Base-by-base conservation (phyloP, 2,888 invertebrate genomes). In the Thymelicus acteon region DNA sequence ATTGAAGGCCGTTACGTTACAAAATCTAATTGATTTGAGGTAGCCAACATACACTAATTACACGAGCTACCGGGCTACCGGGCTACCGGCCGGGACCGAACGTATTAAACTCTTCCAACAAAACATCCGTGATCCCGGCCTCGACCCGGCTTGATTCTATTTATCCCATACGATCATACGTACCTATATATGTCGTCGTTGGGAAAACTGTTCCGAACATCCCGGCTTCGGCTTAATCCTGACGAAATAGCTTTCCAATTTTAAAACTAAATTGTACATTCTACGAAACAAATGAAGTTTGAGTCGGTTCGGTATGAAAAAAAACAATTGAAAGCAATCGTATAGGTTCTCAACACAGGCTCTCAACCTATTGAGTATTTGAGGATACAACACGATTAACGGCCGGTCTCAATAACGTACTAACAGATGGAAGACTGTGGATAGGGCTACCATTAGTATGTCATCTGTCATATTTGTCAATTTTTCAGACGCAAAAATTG, bases 81-180 rank as follows among this genome's bases (percentile, higher is more conserved):
- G 7, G 47, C 47, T 10, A 13, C 37, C 63, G 40, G 49, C 52
- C 70, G 40, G 64, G 70, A 31, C 58, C 78, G 76, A 81, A 80
- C 82, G 79, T 84, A 86, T 88, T 88, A 86, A 87, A 85, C 79
- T 84, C 78, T 82, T 81, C 82, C 80, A 83, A 80, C 80, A 82
- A 80, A 84, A 85, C 82, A 83, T 80, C 71, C 15, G 15, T 52
- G 49, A 52, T 52, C 49, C 77, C 78, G 5, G 31, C 31, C 31
- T 3, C 31, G 3, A 78, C 69, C 76, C 80, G 73, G 67, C 67
- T 67, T 72, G 74, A 74, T 76, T 74, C 77, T 77, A 48, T 48
- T 54, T 54, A 54, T 57, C 37, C 58, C 63, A 37, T 7, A 66
- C 57, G 48, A 47, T 47, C 31, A 49, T 67, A 37, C 10, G 47